Evolutionary conservation across 2,113 vertebrate species (phyloP).

Genomic region (Leptobrachium ailaonicum): DNA sequence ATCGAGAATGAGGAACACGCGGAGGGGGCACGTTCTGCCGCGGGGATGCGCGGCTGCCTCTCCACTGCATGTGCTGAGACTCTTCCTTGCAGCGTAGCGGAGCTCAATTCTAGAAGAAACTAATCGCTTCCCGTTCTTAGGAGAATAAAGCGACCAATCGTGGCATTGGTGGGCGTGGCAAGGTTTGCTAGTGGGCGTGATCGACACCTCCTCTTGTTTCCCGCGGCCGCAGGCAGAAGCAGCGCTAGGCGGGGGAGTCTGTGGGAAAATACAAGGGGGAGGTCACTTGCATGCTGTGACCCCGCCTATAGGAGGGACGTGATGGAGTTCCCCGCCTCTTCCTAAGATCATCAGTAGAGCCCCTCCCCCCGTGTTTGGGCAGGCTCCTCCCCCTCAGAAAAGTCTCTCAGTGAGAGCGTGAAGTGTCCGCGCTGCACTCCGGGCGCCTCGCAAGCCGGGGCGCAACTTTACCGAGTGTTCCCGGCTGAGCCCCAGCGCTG

Average conservation of each 20-base stretch:
- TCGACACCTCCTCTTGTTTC: neutral
- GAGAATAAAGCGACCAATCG: neutral
- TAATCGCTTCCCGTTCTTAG: neutral
- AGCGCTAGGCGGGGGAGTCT: neutral
- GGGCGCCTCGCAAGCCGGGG: neutral
- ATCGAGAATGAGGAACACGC: no score
- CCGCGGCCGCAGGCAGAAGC: neutral
- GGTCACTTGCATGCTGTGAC: slow-evolving; percentile 18
- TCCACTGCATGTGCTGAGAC: no score
- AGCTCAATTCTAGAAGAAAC: neutral
- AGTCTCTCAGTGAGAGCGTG: slow-evolving; percentile 16
- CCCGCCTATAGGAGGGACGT: slow-evolving; percentile 32
- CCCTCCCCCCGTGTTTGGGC: slow-evolving; percentile 12
- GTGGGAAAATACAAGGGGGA: neutral
- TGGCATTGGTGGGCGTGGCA: neutral
- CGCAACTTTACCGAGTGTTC: neutral
- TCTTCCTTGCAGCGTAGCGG: no score
- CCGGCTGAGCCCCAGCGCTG: neutral
- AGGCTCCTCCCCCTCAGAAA: slow-evolving; percentile 35
- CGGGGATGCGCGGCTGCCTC: no score
- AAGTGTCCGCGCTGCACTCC: slow-evolving; percentile 12
- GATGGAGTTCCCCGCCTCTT: neutral
- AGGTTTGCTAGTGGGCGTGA: neutral
- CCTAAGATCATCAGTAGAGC: neutral
- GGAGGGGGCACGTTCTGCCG: no score